Percentiles rank a stretch among this genome's conserved stretches.
phyloP scores from a whole-genome alignment of 2,113 vertebrate species.

The Anseranas semipalmata region DNA sequence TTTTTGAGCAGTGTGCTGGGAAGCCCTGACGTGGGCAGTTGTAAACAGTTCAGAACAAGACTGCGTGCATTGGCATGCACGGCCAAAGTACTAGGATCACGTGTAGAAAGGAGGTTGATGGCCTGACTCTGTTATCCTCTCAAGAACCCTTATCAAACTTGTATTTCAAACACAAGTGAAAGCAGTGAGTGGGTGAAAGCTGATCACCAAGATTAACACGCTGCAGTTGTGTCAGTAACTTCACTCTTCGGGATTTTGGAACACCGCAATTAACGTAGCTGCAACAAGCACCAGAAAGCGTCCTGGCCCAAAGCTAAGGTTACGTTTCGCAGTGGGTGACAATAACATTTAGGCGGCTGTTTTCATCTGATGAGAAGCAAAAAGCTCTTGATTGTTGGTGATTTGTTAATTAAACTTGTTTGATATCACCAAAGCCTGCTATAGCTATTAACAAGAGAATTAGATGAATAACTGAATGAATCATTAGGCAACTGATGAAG shows the following conservation, averaged over 20 bases:
- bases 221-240: background rate
- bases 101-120: background rate
- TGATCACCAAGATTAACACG: fast-evolving
- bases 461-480: conserved; percentile 34
- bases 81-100: background rate
- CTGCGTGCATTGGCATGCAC: fast-evolving
- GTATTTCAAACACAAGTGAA: background rate
- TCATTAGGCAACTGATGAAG: conserved; percentile 54
- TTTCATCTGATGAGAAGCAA: background rate
- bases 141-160: background rate
- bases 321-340: background rate
- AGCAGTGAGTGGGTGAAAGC: background rate
- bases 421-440: conserved; percentile 21
- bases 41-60: background rate
- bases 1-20: background rate
- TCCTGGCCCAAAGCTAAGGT: background rate
- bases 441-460: conserved; percentile 35
- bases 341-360: background rate
- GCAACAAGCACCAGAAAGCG: background rate
- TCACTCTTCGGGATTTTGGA: background rate
- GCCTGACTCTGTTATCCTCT: background rate
- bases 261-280: background rate
- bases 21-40: background rate
- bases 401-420: conserved; percentile 45
- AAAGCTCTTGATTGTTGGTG: background rate